Evolutionary conservation across 2,888 invertebrate species (phyloP).

Genomic region (Apamea monoglypha): DNA sequence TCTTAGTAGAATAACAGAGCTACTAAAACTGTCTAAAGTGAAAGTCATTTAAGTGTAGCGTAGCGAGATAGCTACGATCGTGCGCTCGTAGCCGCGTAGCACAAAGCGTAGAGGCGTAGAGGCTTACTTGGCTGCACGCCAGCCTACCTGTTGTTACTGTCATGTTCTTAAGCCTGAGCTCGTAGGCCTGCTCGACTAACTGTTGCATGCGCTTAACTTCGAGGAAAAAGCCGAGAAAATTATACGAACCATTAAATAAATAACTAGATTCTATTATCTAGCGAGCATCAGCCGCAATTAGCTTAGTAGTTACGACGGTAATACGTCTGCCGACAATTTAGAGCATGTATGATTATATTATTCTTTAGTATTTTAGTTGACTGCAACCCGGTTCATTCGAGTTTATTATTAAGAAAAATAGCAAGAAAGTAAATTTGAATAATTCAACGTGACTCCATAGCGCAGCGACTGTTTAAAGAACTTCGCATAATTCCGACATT

Average conservation of each 20-base stretch:
- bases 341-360: constrained; percentile 36
- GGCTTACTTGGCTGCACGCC: constrained; percentile 83
- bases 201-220: constrained; percentile 71
- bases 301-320: constrained; percentile 10
- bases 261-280: constrained; percentile 52
- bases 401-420: constrained; percentile 74
- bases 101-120: constrained; percentile 77
- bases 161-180: constrained; percentile 75
- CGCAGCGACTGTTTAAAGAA: constrained; percentile 74
- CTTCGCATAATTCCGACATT: constrained; percentile 76
- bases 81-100: constrained; percentile 81
- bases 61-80: constrained; percentile 71
- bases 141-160: constrained; percentile 87
- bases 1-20: constrained; percentile 47
- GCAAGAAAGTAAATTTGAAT: constrained; percentile 72
- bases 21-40: constrained; percentile 69
- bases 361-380: constrained; percentile 39
- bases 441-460: constrained; percentile 72
- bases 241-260: constrained; percentile 46
- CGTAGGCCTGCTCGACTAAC: constrained; percentile 70
- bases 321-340: constrained; percentile 45
- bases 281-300: constrained; percentile 35
- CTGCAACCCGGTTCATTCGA: constrained; percentile 58
- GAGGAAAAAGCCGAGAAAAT: constrained; percentile 67
- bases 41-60: constrained; percentile 74